These are phyloP conservation scores for Alligator mississippiensis DNA, from an alignment of 2,113 vertebrate genomes.

Conservation along the genomic window DNA sequence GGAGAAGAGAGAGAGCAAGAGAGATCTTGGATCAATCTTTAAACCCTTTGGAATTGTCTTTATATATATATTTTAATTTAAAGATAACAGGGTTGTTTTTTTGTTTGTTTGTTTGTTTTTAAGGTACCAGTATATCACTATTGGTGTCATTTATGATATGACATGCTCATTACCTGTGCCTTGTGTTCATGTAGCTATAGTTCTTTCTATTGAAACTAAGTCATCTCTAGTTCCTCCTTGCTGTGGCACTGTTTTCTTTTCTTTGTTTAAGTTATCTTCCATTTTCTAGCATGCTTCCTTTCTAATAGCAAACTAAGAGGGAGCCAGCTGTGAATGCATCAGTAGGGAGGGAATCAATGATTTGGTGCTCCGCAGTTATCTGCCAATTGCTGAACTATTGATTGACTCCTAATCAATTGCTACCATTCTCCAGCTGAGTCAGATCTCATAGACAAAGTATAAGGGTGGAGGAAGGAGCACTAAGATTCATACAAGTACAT, in stretches of 20 bases:
- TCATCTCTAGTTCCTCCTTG: background rate
- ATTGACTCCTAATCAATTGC: slow-evolving; percentile 40
- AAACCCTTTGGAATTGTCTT: background rate
- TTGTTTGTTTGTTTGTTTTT: no score
- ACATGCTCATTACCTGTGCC: background rate
- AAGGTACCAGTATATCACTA: background rate
- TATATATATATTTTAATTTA: background rate
- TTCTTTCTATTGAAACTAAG: background rate
- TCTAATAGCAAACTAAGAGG: slow-evolving; percentile 18
- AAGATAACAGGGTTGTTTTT: background rate
- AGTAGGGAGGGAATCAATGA: slow-evolving; percentile 28
- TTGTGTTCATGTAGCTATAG: background rate
- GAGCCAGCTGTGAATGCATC: slow-evolving; percentile 22
- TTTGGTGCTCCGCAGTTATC: slow-evolving; percentile 42
- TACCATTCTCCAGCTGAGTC: background rate
- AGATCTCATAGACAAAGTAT: slow-evolving; percentile 16
- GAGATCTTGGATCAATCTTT: background rate
- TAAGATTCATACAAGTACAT: background rate
- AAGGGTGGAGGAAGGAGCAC: background rate
- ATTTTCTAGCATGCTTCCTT: slow-evolving; percentile 2
- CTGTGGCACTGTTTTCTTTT: background rate
- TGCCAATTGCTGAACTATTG: slow-evolving; percentile 46
- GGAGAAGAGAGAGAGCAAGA: background rate
- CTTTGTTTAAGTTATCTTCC: background rate
- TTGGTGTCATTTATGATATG: slow-evolving; percentile 8